These are phyloP conservation scores for Albula goreensis DNA, from an alignment of 2,113 vertebrate genomes.

Conservation along the genomic window DNA sequence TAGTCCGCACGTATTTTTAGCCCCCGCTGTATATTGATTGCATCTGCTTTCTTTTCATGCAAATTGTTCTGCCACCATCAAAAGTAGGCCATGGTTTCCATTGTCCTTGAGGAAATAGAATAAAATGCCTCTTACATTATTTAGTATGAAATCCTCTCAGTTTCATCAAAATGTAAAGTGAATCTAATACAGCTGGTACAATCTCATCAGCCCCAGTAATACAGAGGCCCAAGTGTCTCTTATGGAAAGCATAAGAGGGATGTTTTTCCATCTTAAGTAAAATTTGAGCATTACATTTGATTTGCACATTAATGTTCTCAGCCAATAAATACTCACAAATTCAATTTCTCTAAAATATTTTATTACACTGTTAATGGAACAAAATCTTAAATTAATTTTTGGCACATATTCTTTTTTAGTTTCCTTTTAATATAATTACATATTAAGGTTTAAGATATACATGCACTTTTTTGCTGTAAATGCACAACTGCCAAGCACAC, in stretches of 20 bases:
- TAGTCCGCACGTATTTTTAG: background rate
- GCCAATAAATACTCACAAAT: background rate
- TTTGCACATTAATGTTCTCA: background rate
- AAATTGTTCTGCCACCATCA: slow-evolving; percentile 2
- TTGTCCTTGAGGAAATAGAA: slow-evolving; percentile 9
- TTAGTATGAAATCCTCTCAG: slow-evolving; percentile 1
- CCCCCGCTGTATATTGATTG: background rate
- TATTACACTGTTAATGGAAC: too few species aligned
- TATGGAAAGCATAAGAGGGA: background rate
- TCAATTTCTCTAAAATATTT: background rate
- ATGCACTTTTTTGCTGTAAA: background rate
- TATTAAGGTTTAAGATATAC: background rate
- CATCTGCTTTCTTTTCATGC: slow-evolving; percentile 4
- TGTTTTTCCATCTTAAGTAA: background rate
- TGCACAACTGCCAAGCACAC: background rate
- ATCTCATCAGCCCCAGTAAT: slow-evolving; percentile 2
- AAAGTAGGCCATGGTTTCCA: slow-evolving; percentile 1
- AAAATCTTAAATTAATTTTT: background rate
- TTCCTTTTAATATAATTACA: background rate
- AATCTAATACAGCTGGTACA: slow-evolving; percentile 2
- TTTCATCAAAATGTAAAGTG: slow-evolving; percentile 7
- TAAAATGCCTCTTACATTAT: slow-evolving; percentile 11
- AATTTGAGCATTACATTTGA: background rate
- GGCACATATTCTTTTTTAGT: background rate
- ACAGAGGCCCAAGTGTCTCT: background rate